Evolutionary conservation across 2,797 vertebrate species (phyloP).

Genomic region (Fistularia tabacaria): DNA sequence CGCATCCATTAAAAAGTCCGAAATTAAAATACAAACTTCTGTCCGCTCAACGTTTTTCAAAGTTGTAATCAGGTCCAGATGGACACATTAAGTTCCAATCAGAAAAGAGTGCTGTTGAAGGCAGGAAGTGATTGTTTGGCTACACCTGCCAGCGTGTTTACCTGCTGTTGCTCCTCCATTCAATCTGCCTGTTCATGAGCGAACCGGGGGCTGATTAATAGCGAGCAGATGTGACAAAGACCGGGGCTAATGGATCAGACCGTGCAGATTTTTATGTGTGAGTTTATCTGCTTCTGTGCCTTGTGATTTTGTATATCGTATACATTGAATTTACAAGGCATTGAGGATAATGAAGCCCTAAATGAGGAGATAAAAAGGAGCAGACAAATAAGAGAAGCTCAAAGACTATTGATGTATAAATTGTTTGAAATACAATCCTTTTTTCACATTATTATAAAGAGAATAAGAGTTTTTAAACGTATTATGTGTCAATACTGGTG

Average conservation of each 20-base stretch:
- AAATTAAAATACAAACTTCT: conserved; percentile 24
- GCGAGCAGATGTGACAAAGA: conserved; percentile 60
- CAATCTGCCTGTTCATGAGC: conserved; percentile 49
- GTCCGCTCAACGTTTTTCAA: background rate
- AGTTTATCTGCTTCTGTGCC: conserved; percentile 5
- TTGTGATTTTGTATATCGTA: conserved; percentile 24
- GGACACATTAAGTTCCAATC: conserved; percentile 58
- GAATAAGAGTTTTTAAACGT: no score
- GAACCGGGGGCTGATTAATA: conserved; percentile 63
- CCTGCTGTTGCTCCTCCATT: conserved; percentile 54
- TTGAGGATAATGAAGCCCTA: conserved; percentile 39
- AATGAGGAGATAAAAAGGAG: conserved; percentile 39
- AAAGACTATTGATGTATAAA: background rate
- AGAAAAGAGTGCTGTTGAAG: conserved; percentile 27
- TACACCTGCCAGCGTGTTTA: conserved; percentile 55
- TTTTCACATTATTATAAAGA: no score
- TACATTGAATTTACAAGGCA: conserved; percentile 24
- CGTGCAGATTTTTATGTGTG: conserved; percentile 22
- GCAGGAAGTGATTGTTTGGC: conserved; percentile 25
- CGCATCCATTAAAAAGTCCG: conserved; percentile 2
- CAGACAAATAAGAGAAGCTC: conserved; percentile 4
- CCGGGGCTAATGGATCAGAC: conserved; percentile 51
- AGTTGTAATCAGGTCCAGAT: conserved; percentile 55
- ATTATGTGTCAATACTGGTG: no score
- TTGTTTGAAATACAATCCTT: no score